A percentile compares a stretch with the other conserved stretches of the same genome.
Conservation (phyloP, 2,888 invertebrate species). For the Silvanus unidentatus region DNA sequence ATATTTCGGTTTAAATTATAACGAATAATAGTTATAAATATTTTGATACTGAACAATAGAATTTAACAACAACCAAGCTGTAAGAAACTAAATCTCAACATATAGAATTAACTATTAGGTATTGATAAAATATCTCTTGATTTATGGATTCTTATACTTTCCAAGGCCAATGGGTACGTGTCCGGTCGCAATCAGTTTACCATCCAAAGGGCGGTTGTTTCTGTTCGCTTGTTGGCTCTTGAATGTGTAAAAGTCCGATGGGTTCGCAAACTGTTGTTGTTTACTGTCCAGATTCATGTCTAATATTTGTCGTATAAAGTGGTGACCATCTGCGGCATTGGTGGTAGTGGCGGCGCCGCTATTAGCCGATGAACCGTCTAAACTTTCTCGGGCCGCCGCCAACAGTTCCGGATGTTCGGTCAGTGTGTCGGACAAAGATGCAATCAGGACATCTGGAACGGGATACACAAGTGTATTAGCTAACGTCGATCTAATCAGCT, state of each 20-base stretch:
- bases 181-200: neutral
- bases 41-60: too few species aligned
- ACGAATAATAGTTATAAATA: too few species aligned
- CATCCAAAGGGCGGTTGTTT: neutral
- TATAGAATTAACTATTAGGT: neutral
- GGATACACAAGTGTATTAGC: neutral
- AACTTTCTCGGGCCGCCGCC: slow-evolving; percentile 23
- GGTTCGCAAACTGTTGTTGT: neutral
- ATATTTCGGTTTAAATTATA: too few species aligned
- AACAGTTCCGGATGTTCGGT: slow-evolving; percentile 66
- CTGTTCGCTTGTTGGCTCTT: slow-evolving; percentile 4
- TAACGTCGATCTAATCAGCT: too few species aligned
- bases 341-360: neutral
- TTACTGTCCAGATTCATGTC: slow-evolving; percentile 49
- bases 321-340: slow-evolving; percentile 29
- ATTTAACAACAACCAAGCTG: too few species aligned
- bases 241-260: slow-evolving; percentile 3
- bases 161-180: slow-evolving; percentile 2
- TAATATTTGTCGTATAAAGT: slow-evolving; percentile 50
- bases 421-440: slow-evolving; percentile 66
- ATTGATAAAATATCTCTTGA: neutral
- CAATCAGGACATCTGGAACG: slow-evolving; percentile 65
- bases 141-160: slow-evolving; percentile 3
- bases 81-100: neutral
- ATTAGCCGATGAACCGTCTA: slow-evolving; percentile 19